These are phyloP conservation scores for Graphium colonna DNA, from an alignment of 2,888 invertebrate genomes.

Conservation along the genomic window DNA sequence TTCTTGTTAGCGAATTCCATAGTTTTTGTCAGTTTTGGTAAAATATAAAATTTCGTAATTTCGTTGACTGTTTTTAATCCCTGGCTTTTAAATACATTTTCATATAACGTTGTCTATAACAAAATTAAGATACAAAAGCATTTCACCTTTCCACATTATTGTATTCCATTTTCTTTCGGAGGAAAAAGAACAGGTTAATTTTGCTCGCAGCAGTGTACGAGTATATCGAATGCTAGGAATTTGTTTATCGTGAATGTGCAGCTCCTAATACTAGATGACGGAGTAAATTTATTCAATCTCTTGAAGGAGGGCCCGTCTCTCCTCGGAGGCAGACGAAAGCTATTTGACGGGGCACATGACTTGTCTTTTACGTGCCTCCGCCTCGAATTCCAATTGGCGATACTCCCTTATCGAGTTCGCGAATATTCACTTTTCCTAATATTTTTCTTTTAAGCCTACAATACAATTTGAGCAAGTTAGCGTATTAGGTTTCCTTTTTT, in stretches of 20 bases:
- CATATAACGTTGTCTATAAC: too few species aligned
- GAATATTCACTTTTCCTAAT: not conserved
- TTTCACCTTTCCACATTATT: too few species aligned
- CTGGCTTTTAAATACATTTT: too few species aligned
- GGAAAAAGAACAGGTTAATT: not conserved
- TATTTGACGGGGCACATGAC: slow-evolving; percentile 10
- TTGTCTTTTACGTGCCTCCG: slow-evolving; percentile 2
- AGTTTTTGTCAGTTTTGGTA: too few species aligned
- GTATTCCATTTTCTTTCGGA: not conserved
- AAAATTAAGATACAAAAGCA: too few species aligned
- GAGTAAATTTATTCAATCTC: slow-evolving; percentile 10
- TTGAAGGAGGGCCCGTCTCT: not conserved
- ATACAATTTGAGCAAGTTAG: too few species aligned
- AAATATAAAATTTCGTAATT: too few species aligned
- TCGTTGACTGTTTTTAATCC: too few species aligned
- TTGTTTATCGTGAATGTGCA: not conserved
- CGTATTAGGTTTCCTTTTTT: too few species aligned
- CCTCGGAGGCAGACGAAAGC: slow-evolving; percentile 6
- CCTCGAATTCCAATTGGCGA: not conserved
- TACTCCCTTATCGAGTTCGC: not conserved
- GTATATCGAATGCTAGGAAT: not conserved
- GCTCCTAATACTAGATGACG: slow-evolving; percentile 2
- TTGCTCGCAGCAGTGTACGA: not conserved
- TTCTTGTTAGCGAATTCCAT: too few species aligned
- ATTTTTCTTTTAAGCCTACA: not conserved